These are phyloP conservation scores for Acanthochromis polyacanthus DNA, from an alignment of 2,113 vertebrate species.

Conservation along the genomic window DNA sequence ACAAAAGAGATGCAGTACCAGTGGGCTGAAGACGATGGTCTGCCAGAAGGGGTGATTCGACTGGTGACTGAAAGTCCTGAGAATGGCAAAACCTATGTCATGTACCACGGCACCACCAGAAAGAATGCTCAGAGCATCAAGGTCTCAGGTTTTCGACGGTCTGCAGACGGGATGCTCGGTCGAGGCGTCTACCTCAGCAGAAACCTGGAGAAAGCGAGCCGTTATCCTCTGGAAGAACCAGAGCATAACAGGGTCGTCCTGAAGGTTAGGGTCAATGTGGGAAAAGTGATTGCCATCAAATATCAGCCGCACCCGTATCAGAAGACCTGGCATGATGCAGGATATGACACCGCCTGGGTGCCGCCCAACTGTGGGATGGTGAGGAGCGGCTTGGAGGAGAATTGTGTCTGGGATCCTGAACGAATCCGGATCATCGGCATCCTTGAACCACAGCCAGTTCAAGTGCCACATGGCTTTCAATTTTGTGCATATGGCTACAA, in stretches of 20 bases:
- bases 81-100: constrained; percentile 35
- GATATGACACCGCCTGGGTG: constrained; percentile 71
- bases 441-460: constrained; percentile 14
- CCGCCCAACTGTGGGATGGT: constrained; percentile 72
- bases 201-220: constrained; percentile 69
- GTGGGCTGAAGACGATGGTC: no score
- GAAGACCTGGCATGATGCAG: constrained; percentile 40
- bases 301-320: constrained; percentile 33
- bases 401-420: constrained; percentile 74
- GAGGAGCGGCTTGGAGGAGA: constrained; percentile 73
- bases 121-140: neutral
- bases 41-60: neutral
- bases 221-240: constrained; percentile 44
- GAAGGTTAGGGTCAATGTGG: constrained; percentile 29
- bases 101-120: constrained; percentile 82
- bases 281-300: constrained; percentile 64
- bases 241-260: constrained; percentile 38
- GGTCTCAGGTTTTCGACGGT: neutral
- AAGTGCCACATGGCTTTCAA: accelerated
- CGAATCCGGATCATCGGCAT: constrained; percentile 31
- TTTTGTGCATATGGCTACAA: neutral
- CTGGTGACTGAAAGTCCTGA: accelerated
- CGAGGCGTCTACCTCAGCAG: constrained; percentile 79
- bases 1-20: neutral
- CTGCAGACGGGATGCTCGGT: constrained; percentile 71